phyloP scores from a whole-genome alignment of 1,140 invertebrate species.

The Drosophila nigromelanica region DNA sequence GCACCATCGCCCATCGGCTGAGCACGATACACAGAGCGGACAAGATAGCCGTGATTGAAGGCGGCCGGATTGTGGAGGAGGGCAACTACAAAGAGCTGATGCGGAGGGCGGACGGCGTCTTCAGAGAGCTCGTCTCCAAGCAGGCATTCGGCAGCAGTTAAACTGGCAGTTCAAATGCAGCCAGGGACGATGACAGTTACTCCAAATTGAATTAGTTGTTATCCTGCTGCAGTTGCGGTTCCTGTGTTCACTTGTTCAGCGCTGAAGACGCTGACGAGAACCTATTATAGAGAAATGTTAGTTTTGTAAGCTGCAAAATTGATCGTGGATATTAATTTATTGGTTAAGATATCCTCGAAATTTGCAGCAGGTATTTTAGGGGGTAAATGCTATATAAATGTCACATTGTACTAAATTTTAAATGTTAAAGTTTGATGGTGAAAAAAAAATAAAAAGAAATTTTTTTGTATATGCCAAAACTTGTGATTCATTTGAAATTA shows the following conservation, averaged over 20 bases:
- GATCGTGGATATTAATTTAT: too few species aligned
- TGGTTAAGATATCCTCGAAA: too few species aligned
- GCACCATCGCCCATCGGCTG: slow-evolving; percentile 96
- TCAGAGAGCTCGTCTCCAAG: slow-evolving; percentile 88
- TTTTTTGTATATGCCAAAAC: not conserved
- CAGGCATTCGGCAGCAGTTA: slow-evolving; percentile 85
- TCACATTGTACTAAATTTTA: not conserved
- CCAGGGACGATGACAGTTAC: not conserved
- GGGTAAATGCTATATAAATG: not conserved
- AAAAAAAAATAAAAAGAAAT: not conserved
- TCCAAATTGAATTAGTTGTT: too few species aligned
- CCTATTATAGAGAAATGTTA: too few species aligned
- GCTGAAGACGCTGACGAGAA: too few species aligned
- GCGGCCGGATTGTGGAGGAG: slow-evolving; percentile 92
- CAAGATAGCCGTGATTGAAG: slow-evolving; percentile 94
- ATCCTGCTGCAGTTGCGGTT: too few species aligned
- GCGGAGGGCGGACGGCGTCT: slow-evolving; percentile 85
- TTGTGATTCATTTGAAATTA: too few species aligned
- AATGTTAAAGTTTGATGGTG: not conserved
- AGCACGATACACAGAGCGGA: slow-evolving; percentile 96
- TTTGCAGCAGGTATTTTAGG: too few species aligned
- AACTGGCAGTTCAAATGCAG: too few species aligned
- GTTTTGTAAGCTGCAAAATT: too few species aligned
- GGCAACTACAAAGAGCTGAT: slow-evolving; percentile 92
- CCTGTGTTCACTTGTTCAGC: too few species aligned